Evolutionary conservation across 1,140 invertebrate genomes (phyloP).

Genomic region (Leptopilina boulardi): DNA sequence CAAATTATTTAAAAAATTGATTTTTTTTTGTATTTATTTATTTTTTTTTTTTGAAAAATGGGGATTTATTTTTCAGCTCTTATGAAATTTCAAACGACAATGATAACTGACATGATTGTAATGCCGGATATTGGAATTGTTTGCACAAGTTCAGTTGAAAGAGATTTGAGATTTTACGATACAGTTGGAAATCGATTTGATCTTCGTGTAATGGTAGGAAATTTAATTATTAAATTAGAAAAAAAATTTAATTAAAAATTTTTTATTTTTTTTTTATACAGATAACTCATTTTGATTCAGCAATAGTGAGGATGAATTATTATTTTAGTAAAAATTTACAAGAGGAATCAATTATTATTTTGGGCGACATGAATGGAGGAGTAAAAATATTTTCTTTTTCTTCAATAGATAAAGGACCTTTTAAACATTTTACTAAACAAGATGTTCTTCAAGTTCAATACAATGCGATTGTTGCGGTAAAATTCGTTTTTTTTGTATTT

Average conservation of each 20-base stretch:
- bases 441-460: slow-evolving; percentile 78
- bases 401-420: slow-evolving; percentile 79
- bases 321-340: slow-evolving; percentile 77
- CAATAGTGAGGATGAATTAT: slow-evolving; percentile 78
- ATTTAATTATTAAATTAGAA: not conserved
- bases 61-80: slow-evolving; percentile 64
- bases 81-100: slow-evolving; percentile 78
- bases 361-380: slow-evolving; percentile 82
- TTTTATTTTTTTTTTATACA: slow-evolving; percentile 65
- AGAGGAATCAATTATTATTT: slow-evolving; percentile 79
- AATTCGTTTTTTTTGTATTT: slow-evolving; percentile 17
- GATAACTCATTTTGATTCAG: slow-evolving; percentile 64
- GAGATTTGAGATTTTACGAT: slow-evolving; percentile 84
- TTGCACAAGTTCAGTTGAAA: slow-evolving; percentile 81
- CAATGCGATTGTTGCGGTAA: slow-evolving; percentile 76
- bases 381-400: slow-evolving; percentile 80
- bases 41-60: slow-evolving; percentile 21
- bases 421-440: slow-evolving; percentile 79
- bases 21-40: too few species aligned
- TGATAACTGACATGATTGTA: slow-evolving; percentile 81
- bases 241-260: slow-evolving; percentile 34
- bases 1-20: not conserved
- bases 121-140: slow-evolving; percentile 83
- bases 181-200: slow-evolving; percentile 82
- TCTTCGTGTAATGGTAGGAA: slow-evolving; percentile 75